Base-by-base conservation (phyloP, 2,888 invertebrate species). In the Drosophila ezoana region DNA sequence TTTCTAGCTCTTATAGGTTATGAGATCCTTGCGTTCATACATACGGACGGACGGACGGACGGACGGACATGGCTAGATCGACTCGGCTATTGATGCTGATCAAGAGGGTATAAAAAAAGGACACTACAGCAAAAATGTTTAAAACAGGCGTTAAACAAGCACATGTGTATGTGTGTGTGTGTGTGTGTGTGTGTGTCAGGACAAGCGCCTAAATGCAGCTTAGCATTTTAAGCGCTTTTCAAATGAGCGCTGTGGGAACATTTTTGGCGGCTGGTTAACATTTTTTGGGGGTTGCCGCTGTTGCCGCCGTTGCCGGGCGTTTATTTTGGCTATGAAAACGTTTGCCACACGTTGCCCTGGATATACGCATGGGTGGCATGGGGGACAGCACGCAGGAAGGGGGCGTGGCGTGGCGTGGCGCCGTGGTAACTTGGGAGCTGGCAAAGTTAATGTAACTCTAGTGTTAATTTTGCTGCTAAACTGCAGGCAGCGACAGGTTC, bases 151-250 rank as follows among this genome's bases (percentile, higher is more conserved):
- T 47, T 77, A 71, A 86, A 72, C 76, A 76, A n/a, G n/a, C 66
- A 77, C 83, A 64, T 18, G 18, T 18, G 18, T 18, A 2, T 18
- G 18, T 18, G 44, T 49, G 44, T 40, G 43, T 56, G 41, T 33
- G 43, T 60, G 38, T 44, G 33, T 44, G 58, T 68, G 70, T 73
- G 58, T 54, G 35, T 41, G 33, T 44, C 35, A n/a, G 45, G 32
- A 63, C 62, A 74, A 72, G 60, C 80, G 83, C 80, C 83, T 79
- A 81, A 86, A 82, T 78, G 76, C 73, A 81, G 83, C 83, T 82
- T 79, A 80, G 76, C 73, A 67, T 80, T 86, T 82, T 80, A 86
- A 86, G 79, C 83, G 81, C 73, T 80, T 82, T 70, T 51, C 70
- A 76, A 78, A 82, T 76, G 74, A 65, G 51, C 65, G 75, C 78